These are phyloP conservation scores for Patiria pectinifera DNA, from an alignment of 53 echinoderm and acorn worm species.

Conservation along the genomic window DNA sequence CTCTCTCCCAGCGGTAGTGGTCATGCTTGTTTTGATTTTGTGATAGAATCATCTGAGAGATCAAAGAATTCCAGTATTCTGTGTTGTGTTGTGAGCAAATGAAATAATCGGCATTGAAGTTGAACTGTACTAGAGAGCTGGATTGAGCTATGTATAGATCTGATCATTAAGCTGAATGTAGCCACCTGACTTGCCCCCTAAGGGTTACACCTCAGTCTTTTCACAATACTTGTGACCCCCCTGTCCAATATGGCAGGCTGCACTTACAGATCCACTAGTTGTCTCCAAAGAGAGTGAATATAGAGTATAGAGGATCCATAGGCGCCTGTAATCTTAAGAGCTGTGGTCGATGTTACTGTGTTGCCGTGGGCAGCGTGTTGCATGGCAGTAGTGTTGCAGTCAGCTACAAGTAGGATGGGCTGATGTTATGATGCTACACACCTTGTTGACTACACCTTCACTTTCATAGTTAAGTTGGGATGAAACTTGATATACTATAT, in stretches of 20 bases:
- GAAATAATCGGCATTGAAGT: background rate
- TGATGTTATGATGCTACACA: background rate
- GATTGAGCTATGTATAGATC: slow-evolving; percentile 16
- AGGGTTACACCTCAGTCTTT: slow-evolving; percentile 46
- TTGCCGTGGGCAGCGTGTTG: slow-evolving; percentile 58
- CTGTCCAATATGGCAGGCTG: slow-evolving; percentile 52
- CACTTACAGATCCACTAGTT: slow-evolving; percentile 47
- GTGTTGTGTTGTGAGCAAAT: background rate
- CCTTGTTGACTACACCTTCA: slow-evolving; percentile 28
- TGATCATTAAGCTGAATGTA: slow-evolving; percentile 49
- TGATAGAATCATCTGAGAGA: too few species aligned
- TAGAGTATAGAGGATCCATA: slow-evolving; percentile 42
- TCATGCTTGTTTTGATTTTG: too few species aligned
- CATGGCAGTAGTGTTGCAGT: slow-evolving; percentile 23
- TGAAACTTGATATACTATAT: background rate
- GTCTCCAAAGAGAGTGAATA: slow-evolving; percentile 42
- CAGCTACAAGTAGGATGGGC: background rate
- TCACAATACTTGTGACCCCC: slow-evolving; percentile 64
- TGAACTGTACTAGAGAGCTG: slow-evolving; percentile 9
- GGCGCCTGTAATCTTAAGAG: slow-evolving; percentile 69
- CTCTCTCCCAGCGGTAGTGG: too few species aligned
- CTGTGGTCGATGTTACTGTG: slow-evolving; percentile 54
- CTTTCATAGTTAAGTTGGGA: background rate
- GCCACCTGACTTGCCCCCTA: background rate
- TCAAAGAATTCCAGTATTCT: background rate